Conservation (phyloP, 2,888 invertebrate species). For the Hermaeophaga mercurialis region DNA sequence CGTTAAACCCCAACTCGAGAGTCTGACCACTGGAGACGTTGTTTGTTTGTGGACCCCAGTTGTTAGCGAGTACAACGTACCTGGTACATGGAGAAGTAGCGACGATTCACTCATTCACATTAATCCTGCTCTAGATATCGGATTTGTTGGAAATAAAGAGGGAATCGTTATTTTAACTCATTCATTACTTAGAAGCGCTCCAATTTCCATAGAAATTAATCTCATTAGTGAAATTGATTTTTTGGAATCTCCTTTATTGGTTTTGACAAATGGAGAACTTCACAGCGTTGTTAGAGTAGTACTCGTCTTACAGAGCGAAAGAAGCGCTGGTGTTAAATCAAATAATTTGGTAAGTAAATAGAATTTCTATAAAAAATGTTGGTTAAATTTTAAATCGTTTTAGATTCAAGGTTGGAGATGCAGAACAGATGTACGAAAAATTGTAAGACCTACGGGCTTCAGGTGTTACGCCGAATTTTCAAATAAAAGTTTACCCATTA, state of each 20-base stretch:
- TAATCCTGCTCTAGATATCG: slow-evolving; percentile 53
- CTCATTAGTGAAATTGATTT: slow-evolving; percentile 49
- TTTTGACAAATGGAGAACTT: slow-evolving; percentile 49
- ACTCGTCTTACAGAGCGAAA: slow-evolving; percentile 48
- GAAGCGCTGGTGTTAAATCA: slow-evolving; percentile 43
- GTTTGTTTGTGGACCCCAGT: slow-evolving; percentile 62
- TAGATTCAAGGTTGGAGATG: slow-evolving; percentile 52
- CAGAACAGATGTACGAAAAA: slow-evolving; percentile 43
- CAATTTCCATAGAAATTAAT: slow-evolving; percentile 48
- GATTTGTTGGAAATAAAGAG: slow-evolving; percentile 49
- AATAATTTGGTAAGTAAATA: slow-evolving; percentile 52
- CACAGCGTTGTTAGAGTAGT: slow-evolving; percentile 42
- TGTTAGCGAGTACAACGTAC: slow-evolving; percentile 48
- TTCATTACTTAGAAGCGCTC: slow-evolving; percentile 50
- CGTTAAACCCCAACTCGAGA: slow-evolving; percentile 52
- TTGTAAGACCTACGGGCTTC: slow-evolving; percentile 50
- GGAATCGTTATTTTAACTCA: slow-evolving; percentile 51
- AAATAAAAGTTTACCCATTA: slow-evolving; percentile 43
- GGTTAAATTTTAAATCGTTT: slow-evolving; percentile 28
- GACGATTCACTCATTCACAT: slow-evolving; percentile 51
- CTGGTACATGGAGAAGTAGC: slow-evolving; percentile 54
- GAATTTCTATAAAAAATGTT: neutral
- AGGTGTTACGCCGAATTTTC: slow-evolving; percentile 53
- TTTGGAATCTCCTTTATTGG: slow-evolving; percentile 36
- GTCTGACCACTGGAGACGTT: slow-evolving; percentile 61